Base-by-base conservation (phyloP, 2,797 vertebrate genomes). In the Podarcis lilfordi region DNA sequence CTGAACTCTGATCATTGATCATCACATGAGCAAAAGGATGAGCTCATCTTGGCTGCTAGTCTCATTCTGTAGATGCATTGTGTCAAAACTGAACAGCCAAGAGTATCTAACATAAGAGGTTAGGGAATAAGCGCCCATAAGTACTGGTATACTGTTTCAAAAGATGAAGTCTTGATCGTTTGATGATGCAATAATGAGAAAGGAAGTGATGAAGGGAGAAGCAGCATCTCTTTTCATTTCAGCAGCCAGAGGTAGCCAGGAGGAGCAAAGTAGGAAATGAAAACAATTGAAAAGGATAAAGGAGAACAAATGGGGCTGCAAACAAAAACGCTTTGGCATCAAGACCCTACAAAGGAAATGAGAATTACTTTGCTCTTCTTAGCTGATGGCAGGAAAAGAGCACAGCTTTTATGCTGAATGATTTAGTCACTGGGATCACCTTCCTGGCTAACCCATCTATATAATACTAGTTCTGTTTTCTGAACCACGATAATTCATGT, bases 311-410 rank as follows among this genome's bases (percentile, higher is more conserved):
- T 15, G 84, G 55, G 37, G 2, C 35, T 84, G 61, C 59, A 89
- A 37, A 69, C 78, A 84, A 91, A 87, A 90, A 10, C 5, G 35
- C 29, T 45, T 27, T 25, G 82, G 92, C 90, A 66, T 82, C 71
- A 71, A 71, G 80, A 71, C 59, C 59, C 5, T 80, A 79, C 3
- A 80, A 89, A 92, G 92, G 71, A 37, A 64, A 32, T 40, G n/a
- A 75, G 84, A 88, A 37, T 8, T 84, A 40, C 74, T 89, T 89
- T 87, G 71, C 82, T 80, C 0, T 0, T 35, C 32, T 78, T 3
- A 29, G 43, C 17, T 92, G 76, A 82, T 84, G 83, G 25, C 29
- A 66, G 6, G 45, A 15, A 32, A 50, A 71, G 23, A 83, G n/a
- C 40, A 86, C 86, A 40, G 50, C 78, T 82, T 88, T 89, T 84